A percentile compares a stretch with the other conserved stretches of the same genome.
Evolutionary conservation across 92 coral and sea anemone species (phyloP).

Genomic region (Bergia sp.): DNA sequence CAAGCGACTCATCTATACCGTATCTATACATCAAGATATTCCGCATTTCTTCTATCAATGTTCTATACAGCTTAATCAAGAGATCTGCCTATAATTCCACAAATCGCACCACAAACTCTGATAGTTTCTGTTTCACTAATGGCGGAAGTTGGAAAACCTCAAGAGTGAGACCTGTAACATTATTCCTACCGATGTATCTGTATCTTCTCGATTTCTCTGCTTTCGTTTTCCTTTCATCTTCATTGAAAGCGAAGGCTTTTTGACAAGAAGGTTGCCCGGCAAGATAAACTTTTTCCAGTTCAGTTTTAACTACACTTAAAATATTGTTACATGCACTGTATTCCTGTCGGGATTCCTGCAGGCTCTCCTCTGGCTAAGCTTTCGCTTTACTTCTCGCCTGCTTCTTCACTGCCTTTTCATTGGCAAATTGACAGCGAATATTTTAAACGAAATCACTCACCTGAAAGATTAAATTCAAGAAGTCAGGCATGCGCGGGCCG

Average conservation of each 20-base stretch:
- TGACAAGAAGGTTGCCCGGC: neutral
- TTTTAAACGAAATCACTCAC: neutral
- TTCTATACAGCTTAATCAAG: neutral
- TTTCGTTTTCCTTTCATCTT: neutral
- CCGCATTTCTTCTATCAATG: neutral
- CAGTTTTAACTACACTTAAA: neutral
- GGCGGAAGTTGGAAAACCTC: neutral
- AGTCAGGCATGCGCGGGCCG: neutral
- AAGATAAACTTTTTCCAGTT: neutral
- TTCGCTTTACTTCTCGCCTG: neutral
- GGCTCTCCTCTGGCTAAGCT: neutral
- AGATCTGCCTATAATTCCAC: neutral
- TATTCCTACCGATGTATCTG: neutral
- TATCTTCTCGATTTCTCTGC: neutral
- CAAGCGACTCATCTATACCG: neutral
- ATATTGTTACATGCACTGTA: neutral
- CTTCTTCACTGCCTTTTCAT: too few relatives aligned
- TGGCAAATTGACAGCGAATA: neutral
- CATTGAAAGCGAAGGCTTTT: neutral
- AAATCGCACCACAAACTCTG: neutral
- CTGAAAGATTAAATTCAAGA: neutral
- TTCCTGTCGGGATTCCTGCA: neutral
- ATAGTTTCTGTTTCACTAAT: neutral
- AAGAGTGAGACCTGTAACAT: neutral
- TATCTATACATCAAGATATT: neutral